Evolutionary conservation across 2,888 invertebrate genomes (phyloP).

Genomic region (Orchesella flavescens): DNA sequence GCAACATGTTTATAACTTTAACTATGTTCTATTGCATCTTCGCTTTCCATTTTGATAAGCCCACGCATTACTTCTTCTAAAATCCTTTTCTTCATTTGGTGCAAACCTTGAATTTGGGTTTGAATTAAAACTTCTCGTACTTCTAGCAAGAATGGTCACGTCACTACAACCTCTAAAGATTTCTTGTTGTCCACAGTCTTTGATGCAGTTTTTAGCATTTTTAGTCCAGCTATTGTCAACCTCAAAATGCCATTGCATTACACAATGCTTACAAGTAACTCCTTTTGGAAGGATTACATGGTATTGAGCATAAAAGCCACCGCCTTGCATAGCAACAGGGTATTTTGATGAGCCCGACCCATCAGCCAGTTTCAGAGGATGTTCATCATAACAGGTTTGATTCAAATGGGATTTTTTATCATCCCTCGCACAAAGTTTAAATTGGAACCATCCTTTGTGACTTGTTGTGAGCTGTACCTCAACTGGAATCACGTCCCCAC

Average conservation of each 20-base stretch:
- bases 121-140: background rate
- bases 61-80: too few species aligned
- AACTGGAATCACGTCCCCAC: conserved; percentile 63
- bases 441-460: conserved; percentile 72
- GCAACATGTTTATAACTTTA: too few species aligned
- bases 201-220: too few species aligned
- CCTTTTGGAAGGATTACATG: conserved; percentile 75
- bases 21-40: too few species aligned
- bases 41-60: too few species aligned
- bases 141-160: conserved; percentile 29
- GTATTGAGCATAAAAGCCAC: conserved; percentile 23
- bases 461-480: conserved; percentile 74
- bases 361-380: conserved; percentile 46
- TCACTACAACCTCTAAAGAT: conserved; percentile 42
- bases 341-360: conserved; percentile 50
- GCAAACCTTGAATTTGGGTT: conserved; percentile 15
- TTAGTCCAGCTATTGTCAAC: conserved; percentile 73
- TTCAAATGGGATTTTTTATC: conserved; percentile 28
- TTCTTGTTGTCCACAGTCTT: conserved; percentile 63
- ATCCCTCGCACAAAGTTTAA: conserved; percentile 56
- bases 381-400: conserved; percentile 58
- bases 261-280: conserved; percentile 77
- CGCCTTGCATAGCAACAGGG: background rate
- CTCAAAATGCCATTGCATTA: conserved; percentile 78
- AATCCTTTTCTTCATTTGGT: too few species aligned